These are phyloP conservation scores for Hyperoodon ampullatus DNA, from an alignment of 2,113 vertebrate species.

Conservation along the genomic window DNA sequence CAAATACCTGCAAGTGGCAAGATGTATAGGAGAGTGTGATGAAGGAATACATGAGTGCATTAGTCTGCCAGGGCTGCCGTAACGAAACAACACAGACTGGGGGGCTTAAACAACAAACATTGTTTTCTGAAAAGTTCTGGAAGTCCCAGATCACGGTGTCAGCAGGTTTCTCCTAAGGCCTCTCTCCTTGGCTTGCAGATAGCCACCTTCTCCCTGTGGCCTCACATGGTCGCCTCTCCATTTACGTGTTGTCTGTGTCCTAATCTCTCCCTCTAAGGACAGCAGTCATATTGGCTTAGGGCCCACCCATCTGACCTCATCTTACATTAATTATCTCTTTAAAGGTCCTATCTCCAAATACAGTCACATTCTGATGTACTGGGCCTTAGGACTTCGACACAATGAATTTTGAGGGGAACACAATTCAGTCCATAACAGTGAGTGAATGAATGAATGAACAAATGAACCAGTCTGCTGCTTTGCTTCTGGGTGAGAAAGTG, in stretches of 20 bases:
- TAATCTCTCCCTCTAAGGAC: not conserved
- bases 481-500: not conserved
- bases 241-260: not conserved
- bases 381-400: too few relatives aligned
- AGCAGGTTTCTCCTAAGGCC: not conserved
- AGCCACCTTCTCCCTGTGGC: not conserved
- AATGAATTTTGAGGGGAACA: not conserved
- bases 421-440: not conserved
- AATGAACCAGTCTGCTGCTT: not conserved
- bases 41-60: rapidly evolving
- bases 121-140: not conserved
- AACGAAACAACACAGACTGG: not conserved
- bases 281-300: too few relatives aligned
- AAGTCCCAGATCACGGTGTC: not conserved
- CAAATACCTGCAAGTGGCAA: not conserved
- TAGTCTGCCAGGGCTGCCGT: rapidly evolving
- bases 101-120: rapidly evolving
- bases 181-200: not conserved
- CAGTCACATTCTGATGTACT: not conserved
- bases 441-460: not conserved
- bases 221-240: rapidly evolving
- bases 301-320: not conserved
- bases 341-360: not conserved
- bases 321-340: not conserved
- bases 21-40: rapidly evolving